These are phyloP conservation scores for Tetragnatha versicolor DNA, from an alignment of 1,140 invertebrate species.

Conservation along the genomic window DNA sequence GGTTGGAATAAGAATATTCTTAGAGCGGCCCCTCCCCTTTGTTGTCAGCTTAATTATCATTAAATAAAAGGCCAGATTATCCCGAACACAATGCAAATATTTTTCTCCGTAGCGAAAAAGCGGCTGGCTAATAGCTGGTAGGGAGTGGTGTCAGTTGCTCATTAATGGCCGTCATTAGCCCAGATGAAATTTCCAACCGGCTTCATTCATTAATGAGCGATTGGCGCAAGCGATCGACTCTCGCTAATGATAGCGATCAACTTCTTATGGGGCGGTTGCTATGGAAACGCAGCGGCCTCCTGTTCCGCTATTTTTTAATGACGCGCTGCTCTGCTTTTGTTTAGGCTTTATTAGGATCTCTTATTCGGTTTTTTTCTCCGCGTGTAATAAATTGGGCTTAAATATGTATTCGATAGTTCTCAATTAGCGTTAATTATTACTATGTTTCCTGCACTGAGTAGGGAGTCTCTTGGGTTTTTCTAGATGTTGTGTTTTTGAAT, in stretches of 20 bases:
- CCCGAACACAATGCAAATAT: background rate
- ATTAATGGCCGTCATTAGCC: slow-evolving; percentile 49
- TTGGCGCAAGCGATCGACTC: slow-evolving; percentile 47
- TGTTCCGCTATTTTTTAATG: slow-evolving; percentile 36
- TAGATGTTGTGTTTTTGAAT: background rate
- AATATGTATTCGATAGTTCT: no score
- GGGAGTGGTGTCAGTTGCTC: slow-evolving; percentile 36
- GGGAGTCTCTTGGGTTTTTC: background rate
- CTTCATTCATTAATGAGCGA: slow-evolving; percentile 54
- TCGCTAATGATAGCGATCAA: slow-evolving; percentile 49
- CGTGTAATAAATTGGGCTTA: background rate
- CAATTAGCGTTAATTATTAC: background rate
- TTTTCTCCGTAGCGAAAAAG: background rate
- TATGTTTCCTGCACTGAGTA: background rate
- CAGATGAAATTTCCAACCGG: slow-evolving; percentile 51
- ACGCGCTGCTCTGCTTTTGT: background rate
- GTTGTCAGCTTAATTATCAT: no score
- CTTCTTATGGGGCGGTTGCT: slow-evolving; percentile 21
- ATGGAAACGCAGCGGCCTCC: slow-evolving; percentile 28
- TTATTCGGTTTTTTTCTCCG: background rate
- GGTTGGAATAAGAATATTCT: no score
- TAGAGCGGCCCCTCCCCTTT: no score
- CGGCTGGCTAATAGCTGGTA: background rate
- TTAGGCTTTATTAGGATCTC: background rate
- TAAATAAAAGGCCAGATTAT: no score